Conservation (phyloP, 30 jellyfish, hydroid and myxozoan genomes). For the Aurelia aurita complex sp. Pacific region DNA sequence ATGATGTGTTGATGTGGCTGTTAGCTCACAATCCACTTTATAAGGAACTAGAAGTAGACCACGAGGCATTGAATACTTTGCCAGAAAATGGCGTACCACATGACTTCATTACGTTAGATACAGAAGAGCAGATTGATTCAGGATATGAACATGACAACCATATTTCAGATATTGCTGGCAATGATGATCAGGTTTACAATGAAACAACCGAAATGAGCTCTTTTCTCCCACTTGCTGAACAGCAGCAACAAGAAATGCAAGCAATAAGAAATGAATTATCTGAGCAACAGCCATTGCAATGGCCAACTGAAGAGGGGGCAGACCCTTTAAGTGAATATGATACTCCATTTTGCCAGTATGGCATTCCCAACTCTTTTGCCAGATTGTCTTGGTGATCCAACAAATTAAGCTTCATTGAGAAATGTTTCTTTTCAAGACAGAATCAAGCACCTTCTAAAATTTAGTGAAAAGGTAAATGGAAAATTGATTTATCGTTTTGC, state of each 20-base stretch:
- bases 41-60: not conserved
- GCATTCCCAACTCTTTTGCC: too few species aligned
- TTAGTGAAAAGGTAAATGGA: too few species aligned
- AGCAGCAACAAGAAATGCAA: not conserved
- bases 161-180: not conserved
- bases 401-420: too few species aligned
- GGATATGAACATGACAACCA: not conserved
- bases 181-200: not conserved
- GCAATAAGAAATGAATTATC: not conserved
- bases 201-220: not conserved
- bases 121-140: not conserved
- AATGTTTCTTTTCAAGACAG: too few species aligned
- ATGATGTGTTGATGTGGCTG: slow-evolving; percentile 13
- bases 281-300: not conserved
- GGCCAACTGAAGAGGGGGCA: too few species aligned
- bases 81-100: not conserved
- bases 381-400: too few species aligned
- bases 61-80: not conserved
- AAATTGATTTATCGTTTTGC: too few species aligned
- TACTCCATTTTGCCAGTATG: too few species aligned
- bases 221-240: not conserved
- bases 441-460: too few species aligned
- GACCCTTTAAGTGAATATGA: too few species aligned
- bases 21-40: slow-evolving; percentile 7
- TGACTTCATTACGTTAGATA: not conserved